These are phyloP conservation scores for Hydrotaea diabolus DNA, from an alignment of 2,888 invertebrate genomes.

Conservation along the genomic window DNA sequence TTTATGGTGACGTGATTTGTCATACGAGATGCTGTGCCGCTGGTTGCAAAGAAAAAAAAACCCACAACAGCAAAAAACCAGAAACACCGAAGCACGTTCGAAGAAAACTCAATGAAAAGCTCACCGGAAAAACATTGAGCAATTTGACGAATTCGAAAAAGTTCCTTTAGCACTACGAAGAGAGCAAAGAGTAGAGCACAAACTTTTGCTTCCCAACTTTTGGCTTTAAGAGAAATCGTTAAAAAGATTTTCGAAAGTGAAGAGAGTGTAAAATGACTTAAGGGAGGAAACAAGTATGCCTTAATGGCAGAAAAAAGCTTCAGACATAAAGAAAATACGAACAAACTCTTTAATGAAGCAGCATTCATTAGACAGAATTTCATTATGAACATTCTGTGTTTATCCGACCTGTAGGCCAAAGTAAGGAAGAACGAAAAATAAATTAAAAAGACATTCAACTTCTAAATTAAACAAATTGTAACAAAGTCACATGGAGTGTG, in stretches of 20 bases:
- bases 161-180: not conserved
- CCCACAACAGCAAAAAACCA: not conserved
- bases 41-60: not conserved
- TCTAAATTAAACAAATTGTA: too few species aligned
- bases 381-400: too few species aligned
- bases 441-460: too few species aligned
- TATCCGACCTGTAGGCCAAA: too few species aligned
- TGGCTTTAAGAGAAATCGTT: not conserved
- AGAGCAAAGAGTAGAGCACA: not conserved
- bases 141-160: not conserved
- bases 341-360: too few species aligned
- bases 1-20: conserved; percentile 56
- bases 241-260: not conserved
- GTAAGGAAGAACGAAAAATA: too few species aligned
- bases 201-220: not conserved
- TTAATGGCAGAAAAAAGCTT: too few species aligned
- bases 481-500: too few species aligned
- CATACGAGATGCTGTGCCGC: conserved; percentile 19
- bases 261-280: conserved; percentile 1
- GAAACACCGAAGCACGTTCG: conserved; percentile 7
- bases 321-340: too few species aligned
- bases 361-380: too few species aligned
- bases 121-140: not conserved
- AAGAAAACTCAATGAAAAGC: conserved; percentile 36
- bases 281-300: not conserved